Base-by-base conservation (phyloP, 1,140 invertebrate species). In the Drosophila gunungcola region DNA sequence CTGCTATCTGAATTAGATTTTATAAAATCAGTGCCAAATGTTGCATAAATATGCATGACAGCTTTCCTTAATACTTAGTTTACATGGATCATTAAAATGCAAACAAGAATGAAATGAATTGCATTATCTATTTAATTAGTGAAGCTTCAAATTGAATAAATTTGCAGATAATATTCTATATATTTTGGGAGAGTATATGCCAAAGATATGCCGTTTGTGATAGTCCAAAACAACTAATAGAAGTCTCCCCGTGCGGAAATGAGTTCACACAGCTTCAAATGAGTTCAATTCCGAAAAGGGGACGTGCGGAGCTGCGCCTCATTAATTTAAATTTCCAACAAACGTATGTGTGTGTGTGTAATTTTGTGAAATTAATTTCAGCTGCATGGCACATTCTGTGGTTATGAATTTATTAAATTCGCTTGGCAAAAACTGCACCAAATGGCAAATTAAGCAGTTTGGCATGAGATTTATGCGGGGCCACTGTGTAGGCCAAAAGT, bases 371-470 rank as follows among this genome's bases (percentile, higher is more conserved):
- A 70, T 70, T 70, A 70, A 70, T 70, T 70, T 70, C 27, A 29
- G 16, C 64, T 70, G 64, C 68, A 70, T 70, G 51, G 68, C 64
- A 57, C 68, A 70, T 41, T 70, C 42, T 70, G 68, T 49, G 68
- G 68, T 70, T 70, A 70, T 70, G 64, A 69, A 70, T 69, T 69
- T 70, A 70, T 70, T 70, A 70, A 70, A 70, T 56, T 70, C 64
- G 51, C 12, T 56, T 49, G 29, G 34, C 67, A 69, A 69, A 70
- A 70, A 70, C 64, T 69, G 67, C 67, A 70, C 64, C 67, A 29
- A 70, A 70, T 70, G 67, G 67, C 67, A 70, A 70, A 70, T 70
- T 70, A 70, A 70, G 64, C 67, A 56, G 67, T 70, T 70, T 70
- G 69, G 51, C 52, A 70, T 51, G 51, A 49, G 64, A 70, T 70